Percentiles rank a stretch among this genome's conserved stretches.
phyloP scores from a whole-genome alignment of 2,113 vertebrate species.

The Orycteropus afer region DNA sequence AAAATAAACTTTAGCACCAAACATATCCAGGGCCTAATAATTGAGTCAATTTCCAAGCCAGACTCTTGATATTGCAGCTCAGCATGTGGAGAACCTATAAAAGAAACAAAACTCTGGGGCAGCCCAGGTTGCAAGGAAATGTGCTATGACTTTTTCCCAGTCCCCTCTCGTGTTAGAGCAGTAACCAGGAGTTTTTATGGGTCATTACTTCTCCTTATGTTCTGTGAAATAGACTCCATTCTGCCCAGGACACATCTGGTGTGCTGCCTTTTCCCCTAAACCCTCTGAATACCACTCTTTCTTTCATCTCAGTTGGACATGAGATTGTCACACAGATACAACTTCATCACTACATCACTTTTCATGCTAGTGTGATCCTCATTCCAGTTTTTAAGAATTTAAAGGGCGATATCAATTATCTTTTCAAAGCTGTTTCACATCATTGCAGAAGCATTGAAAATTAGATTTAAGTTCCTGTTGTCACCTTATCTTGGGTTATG shows the following conservation, averaged over 20 bases:
- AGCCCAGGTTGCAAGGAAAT: conserved; percentile 63
- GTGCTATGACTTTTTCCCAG: conserved; percentile 36
- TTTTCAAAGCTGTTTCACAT: conserved; percentile 68
- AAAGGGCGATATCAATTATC: conserved; percentile 67
- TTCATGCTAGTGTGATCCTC: conserved; percentile 49
- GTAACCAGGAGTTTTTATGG: conserved; percentile 61
- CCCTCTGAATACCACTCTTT: background rate
- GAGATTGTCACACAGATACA: conserved; percentile 5
- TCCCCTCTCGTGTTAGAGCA: background rate
- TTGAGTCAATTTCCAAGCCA: conserved; percentile 63
- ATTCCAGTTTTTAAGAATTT: conserved; percentile 58
- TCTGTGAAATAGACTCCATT: conserved; percentile 57
- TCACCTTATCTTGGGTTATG: conserved; percentile 47
- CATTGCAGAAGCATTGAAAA: conserved; percentile 67
- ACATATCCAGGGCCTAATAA: conserved; percentile 34
- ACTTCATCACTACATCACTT: background rate
- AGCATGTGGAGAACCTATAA: conserved; percentile 57
- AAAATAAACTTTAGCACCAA: conserved; percentile 44
- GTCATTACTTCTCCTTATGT: conserved; percentile 72
- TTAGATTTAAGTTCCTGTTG: conserved; percentile 50
- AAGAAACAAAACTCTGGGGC: conserved; percentile 47
- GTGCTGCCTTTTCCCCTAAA: background rate
- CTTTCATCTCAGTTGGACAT: conserved; percentile 50
- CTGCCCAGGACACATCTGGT: conserved; percentile 64
- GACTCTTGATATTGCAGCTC: conserved; percentile 60